Evolutionary conservation across 2,113 vertebrate species (phyloP).

Genomic region (Hippocampus abdominalis): DNA sequence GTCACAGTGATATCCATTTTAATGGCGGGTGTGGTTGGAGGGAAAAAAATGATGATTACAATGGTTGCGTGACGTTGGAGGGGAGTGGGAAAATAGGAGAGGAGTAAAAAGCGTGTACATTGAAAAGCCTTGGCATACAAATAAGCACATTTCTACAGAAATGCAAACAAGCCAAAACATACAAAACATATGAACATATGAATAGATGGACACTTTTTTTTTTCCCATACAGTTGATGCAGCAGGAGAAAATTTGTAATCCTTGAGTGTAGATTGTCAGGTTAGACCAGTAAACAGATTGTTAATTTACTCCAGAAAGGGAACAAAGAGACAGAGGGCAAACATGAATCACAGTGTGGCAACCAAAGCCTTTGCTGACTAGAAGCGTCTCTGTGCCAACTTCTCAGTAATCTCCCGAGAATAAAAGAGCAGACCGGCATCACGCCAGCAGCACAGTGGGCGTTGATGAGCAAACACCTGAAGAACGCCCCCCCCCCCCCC

Average conservation of each 20-base stretch:
- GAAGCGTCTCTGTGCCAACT: slow-evolving; percentile 10
- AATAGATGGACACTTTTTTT: not conserved
- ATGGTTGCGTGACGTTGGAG: slow-evolving; percentile 16
- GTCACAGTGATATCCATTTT: slow-evolving; percentile 35
- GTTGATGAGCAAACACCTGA: not conserved
- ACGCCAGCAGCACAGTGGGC: not conserved
- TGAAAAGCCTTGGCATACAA: not conserved
- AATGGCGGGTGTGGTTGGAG: slow-evolving; percentile 21
- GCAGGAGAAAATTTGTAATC: not conserved
- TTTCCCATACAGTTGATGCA: not conserved
- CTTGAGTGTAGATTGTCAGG: not conserved
- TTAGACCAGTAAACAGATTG: not conserved
- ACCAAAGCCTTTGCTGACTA: slow-evolving; percentile 16
- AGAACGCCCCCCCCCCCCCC: not conserved
- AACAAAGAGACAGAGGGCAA: slow-evolving; percentile 9
- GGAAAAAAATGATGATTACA: slow-evolving; percentile 8
- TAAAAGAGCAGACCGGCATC: slow-evolving; percentile 4
- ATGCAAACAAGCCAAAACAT: not conserved
- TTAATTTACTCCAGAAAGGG: slow-evolving; percentile 22
- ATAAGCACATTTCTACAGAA: not conserved
- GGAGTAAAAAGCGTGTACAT: slow-evolving; percentile 38
- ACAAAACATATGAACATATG: not conserved
- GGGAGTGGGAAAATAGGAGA: slow-evolving; percentile 31
- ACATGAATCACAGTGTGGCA: slow-evolving; percentile 17
- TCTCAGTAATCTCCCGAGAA: slow-evolving; percentile 18